These are phyloP conservation scores for Takifugu ocellatus DNA, from an alignment of 2,797 vertebrate genomes.

Conservation along the genomic window DNA sequence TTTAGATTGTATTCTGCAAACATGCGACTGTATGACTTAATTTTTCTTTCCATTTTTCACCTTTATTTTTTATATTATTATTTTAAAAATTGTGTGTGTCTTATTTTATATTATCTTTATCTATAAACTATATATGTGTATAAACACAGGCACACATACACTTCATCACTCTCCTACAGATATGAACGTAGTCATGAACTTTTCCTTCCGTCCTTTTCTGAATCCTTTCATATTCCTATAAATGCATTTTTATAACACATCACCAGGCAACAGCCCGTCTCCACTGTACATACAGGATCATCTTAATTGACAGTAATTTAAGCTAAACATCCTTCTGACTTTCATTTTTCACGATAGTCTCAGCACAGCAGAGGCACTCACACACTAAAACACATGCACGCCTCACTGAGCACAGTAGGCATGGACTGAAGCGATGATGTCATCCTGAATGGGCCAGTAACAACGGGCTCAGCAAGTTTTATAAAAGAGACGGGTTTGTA, in stretches of 20 bases:
- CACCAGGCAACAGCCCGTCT: too few relatives aligned
- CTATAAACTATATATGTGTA: too few relatives aligned
- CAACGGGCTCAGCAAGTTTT: constrained; percentile 68
- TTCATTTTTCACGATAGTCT: constrained; percentile 51
- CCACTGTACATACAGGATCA: too few relatives aligned
- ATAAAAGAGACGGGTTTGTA: constrained; percentile 54
- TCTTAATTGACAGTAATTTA: constrained; percentile 44
- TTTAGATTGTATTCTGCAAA: too few relatives aligned
- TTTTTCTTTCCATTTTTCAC: too few relatives aligned
- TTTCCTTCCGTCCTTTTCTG: background rate
- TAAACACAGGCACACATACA: too few relatives aligned
- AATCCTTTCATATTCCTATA: too few relatives aligned
- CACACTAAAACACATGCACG: constrained; percentile 64
- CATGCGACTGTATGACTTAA: too few relatives aligned
- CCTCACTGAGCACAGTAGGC: constrained; percentile 72
- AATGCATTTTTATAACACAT: too few relatives aligned
- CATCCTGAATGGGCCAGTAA: constrained; percentile 65
- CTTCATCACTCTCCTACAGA: background rate
- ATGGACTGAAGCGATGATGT: constrained; percentile 65
- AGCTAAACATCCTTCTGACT: constrained; percentile 58
- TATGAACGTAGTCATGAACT: background rate
- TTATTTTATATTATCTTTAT: too few relatives aligned
- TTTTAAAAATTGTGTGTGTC: too few relatives aligned
- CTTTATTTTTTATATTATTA: too few relatives aligned
- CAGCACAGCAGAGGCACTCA: constrained; percentile 62